Evolutionary conservation across 2,797 vertebrate genomes (phyloP).

Genomic region (Pseudochaenichthys georgianus): DNA sequence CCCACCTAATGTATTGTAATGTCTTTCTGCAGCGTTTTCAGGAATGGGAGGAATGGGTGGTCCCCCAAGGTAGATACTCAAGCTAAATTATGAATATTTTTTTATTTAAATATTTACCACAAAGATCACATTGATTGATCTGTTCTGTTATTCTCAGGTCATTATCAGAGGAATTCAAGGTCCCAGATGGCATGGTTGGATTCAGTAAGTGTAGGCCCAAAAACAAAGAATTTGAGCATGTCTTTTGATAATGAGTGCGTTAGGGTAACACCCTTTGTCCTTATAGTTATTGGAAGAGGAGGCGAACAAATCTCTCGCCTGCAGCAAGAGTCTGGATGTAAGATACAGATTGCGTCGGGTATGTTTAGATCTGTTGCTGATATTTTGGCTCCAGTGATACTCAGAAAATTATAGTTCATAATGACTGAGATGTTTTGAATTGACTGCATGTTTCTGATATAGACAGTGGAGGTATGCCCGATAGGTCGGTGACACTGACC

Average conservation of each 20-base stretch:
- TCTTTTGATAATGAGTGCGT: background rate
- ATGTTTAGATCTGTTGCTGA: slow-evolving; percentile 32
- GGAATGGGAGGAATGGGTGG: slow-evolving; percentile 91
- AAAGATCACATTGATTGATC: background rate
- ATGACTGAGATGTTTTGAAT: background rate
- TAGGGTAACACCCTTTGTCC: background rate
- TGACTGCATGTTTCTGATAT: slow-evolving; percentile 43
- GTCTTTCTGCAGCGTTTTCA: slow-evolving; percentile 86
- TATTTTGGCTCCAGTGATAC: background rate
- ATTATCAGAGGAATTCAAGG: slow-evolving; percentile 97
- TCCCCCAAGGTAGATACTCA: slow-evolving; percentile 83
- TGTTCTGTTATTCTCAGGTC: slow-evolving; percentile 83
- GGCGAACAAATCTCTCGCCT: slow-evolving; percentile 99
- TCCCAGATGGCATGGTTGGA: slow-evolving; percentile 99
- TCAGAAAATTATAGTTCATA: background rate
- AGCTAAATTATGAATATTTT: background rate
- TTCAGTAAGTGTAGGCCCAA: slow-evolving; percentile 91
- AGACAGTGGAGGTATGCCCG: slow-evolving; percentile 98
- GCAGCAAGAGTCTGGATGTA: slow-evolving; percentile 98
- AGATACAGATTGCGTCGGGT: slow-evolving; percentile 99
- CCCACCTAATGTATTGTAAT: background rate
- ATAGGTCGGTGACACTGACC: slow-evolving; percentile 96
- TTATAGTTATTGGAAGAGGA: slow-evolving; percentile 96
- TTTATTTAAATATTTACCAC: accelerated
- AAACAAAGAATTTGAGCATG: accelerated